Evolutionary conservation across 2,888 invertebrate species (phyloP).

Genomic region (Apodemia mormo): DNA sequence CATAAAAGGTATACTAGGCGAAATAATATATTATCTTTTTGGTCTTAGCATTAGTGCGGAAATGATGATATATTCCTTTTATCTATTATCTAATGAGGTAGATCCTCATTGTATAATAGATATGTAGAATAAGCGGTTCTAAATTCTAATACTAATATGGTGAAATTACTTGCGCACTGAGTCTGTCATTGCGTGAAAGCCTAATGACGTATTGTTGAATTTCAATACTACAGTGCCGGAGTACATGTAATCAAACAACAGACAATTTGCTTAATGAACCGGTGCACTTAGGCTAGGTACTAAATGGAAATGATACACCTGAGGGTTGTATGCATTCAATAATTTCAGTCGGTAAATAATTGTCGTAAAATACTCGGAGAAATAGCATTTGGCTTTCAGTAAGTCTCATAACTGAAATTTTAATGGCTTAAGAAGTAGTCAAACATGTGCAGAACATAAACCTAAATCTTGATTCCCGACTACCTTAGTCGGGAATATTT

Average conservation of each 20-base stretch:
- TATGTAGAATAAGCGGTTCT: background rate
- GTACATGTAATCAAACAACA: constrained; percentile 7
- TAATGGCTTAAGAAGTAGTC: no score
- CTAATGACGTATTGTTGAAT: constrained; percentile 10
- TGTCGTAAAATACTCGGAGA: no score
- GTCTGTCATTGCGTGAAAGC: background rate
- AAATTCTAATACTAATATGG: background rate
- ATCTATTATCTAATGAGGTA: no score
- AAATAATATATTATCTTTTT: no score
- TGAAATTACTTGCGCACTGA: background rate
- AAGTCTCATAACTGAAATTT: no score
- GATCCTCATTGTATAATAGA: background rate
- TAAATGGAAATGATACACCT: background rate
- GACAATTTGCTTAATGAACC: background rate
- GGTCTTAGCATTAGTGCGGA: no score
- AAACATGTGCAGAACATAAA: no score
- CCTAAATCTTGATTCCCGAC: no score
- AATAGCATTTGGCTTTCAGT: no score
- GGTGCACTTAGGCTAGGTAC: background rate
- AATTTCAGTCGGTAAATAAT: background rate
- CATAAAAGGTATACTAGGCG: no score
- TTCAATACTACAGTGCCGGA: background rate
- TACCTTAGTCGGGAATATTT: no score
- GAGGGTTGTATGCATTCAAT: background rate
- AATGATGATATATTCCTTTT: no score